phyloP scores from a whole-genome alignment of 1,140 invertebrate genomes.

The Cyclargus thomasi region DNA sequence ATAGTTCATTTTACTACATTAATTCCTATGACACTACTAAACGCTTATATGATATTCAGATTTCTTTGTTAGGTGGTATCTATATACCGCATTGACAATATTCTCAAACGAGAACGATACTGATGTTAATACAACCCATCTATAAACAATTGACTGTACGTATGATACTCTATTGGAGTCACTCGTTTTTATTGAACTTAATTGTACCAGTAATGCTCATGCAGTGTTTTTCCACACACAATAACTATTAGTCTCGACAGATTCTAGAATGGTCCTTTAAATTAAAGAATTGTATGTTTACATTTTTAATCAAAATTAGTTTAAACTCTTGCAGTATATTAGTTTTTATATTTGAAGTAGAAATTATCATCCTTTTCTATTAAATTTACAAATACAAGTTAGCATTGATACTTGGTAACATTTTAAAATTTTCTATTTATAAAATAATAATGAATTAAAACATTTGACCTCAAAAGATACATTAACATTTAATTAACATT shows the following conservation, averaged over 20 bases:
- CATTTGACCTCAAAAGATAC: not conserved
- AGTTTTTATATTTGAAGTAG: too few species aligned
- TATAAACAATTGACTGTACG: not conserved
- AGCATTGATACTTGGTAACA: not conserved
- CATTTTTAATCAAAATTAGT: not conserved
- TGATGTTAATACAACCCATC: not conserved
- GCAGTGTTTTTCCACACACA: not conserved
- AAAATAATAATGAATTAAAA: not conserved
- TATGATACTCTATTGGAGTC: not conserved
- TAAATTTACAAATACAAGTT: too few species aligned
- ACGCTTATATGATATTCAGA: too few species aligned
- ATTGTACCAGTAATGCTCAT: not conserved
- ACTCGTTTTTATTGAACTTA: not conserved
- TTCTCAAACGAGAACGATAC: not conserved
- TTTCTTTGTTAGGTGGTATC: too few species aligned
- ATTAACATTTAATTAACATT: not conserved
- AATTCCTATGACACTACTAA: too few species aligned
- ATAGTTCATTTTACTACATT: too few species aligned
- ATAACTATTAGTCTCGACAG: not conserved
- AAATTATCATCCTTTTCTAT: too few species aligned
- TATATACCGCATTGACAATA: too few species aligned
- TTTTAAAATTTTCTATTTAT: not conserved
- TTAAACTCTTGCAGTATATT: not conserved
- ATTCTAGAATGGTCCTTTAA: not conserved
- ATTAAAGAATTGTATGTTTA: not conserved